A percentile compares a stretch with the other conserved stretches of the same genome.
phyloP scores from a whole-genome alignment of 2,113 vertebrate genomes.

The Oncorhynchus nerka region DNA sequence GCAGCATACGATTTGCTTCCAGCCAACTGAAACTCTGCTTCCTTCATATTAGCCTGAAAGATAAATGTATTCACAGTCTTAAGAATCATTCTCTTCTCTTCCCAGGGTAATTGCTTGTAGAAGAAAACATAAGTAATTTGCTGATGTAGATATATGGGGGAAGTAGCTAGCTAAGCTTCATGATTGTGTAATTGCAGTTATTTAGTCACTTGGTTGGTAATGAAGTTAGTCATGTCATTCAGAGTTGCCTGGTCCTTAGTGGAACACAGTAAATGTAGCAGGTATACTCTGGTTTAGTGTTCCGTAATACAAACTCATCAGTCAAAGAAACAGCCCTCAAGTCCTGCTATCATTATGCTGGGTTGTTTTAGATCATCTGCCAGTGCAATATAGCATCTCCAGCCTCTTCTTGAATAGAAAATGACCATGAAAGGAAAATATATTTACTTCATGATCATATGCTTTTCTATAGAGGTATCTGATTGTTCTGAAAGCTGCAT shows the following conservation, averaged over 20 bases:
- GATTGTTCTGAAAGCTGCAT: no score
- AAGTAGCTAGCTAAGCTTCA: not conserved
- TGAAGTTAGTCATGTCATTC: conserved; percentile 11
- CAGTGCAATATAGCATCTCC: not conserved
- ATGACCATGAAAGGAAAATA: no score
- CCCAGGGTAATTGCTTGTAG: not conserved
- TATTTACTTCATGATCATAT: no score
- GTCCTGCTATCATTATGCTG: no score
- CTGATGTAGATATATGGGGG: not conserved
- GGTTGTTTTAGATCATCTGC: not conserved
- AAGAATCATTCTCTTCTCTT: no score
- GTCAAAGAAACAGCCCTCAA: no score
- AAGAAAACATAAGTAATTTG: no score
- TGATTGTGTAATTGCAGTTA: not conserved
- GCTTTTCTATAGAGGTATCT: no score
- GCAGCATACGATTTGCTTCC: conserved; percentile 86
- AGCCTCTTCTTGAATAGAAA: no score
- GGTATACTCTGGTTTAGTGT: not conserved
- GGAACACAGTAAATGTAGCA: not conserved
- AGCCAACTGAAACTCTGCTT: conserved; percentile 75
- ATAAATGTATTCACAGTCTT: conserved; percentile 1
- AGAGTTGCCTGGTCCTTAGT: not conserved
- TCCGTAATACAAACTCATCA: not conserved
- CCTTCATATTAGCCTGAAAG: conserved; percentile 76
- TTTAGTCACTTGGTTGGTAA: conserved; percentile 17